Base-by-base conservation (phyloP, 1,140 invertebrate species). In the Gonioctena quinquepunctata region DNA sequence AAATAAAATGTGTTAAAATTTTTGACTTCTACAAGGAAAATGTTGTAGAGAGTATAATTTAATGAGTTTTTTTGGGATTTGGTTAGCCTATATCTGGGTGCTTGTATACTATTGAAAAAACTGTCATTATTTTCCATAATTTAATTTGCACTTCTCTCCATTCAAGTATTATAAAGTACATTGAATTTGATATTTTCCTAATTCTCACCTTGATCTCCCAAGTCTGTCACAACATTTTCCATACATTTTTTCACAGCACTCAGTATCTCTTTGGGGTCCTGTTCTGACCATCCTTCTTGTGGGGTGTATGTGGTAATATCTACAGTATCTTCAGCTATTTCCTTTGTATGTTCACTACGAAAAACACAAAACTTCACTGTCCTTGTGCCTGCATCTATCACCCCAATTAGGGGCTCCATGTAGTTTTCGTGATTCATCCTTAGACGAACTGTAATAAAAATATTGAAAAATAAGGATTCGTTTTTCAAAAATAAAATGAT, bases 351-450 rank as follows among this genome's bases (percentile, higher is more conserved):
- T 71, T 92, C 91, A 54, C 94, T 93, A 76, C 92, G 90, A 85
- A 96, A 98, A 61, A 98, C 89, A 90, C 94, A 80, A 68, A 99
- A 98, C 78, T 96, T 87, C 27, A 95, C 91, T 33, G 94, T 96
- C 73, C 94, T 95, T 11, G 97, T 98, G 28, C 97, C 97, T 82
- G 98, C 96, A 83, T 99, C 96, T 67, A 99, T 94, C 50, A 96
- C 96, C 8, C 91, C 92, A 4, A 94, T 87, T 48, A 92, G 77
- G 2, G 84, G 84, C 26, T 84, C 84, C 18, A 16, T 18, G 7
- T 42, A 42, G 33, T 42, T n/a, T 42, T 42, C 33, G 0, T n/a
- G 33, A 42, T 42, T 42, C 33, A 42, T 42, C 33, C 33, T 42
- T 42, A 13, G 3, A 42, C 11, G 11, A 42, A 13, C 33, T 42